Evolutionary conservation across 2,113 vertebrate species (phyloP), one percentile per base, ranked within the genome.

Genomic region (Oncorhynchus tshawytscha): DNA sequence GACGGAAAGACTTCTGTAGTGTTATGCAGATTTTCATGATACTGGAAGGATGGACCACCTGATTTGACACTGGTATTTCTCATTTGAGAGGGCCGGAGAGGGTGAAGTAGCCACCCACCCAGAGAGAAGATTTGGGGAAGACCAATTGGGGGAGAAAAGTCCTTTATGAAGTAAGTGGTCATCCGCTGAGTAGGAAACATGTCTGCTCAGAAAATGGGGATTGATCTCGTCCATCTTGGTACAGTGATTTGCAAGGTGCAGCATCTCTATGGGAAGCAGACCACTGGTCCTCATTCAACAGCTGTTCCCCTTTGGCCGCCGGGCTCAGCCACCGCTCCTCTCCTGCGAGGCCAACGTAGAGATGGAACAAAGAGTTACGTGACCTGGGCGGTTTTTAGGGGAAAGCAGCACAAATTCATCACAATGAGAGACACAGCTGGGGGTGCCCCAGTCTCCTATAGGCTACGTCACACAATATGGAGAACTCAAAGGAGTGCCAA

Each of bases 361-460:
- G 75, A 72, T 31, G 31, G 80, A 78, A 85, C 84, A 88, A 85
- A 88, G 78, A 59, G 27, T 67, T 82, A 84, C 70, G 24, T 85
- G 84, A 84, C 76, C 72, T 1, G 39, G 70, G 78, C 22, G 60
- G 71, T 76, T 49, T 9, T 2, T 34, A 48, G 68, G 78, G 59
- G 74, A 73, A 71, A 74, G 74, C 66, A 27, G 34, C 2, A 73
- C 75, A 68, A 84, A 82, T 84, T 72, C 75, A 49, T 81, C 82
- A 72, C 78, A 74, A 71, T 59, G 69, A 70, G 68, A 69, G 68
- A 83, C 74, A 62, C 69, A 83, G 81, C 78, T 65, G 71, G 75
- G 73, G 67, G 75, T 39, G 51, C 76, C 77, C 49, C 60, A 72
- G 57, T 76, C 51, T 20, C 25, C 73, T 12, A 22, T 31, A 16